Percentiles rank a stretch among this genome's conserved stretches.
These are phyloP conservation scores for Acanthurus tractus DNA, from an alignment of 2,797 vertebrate genomes.

Conservation along the genomic window DNA sequence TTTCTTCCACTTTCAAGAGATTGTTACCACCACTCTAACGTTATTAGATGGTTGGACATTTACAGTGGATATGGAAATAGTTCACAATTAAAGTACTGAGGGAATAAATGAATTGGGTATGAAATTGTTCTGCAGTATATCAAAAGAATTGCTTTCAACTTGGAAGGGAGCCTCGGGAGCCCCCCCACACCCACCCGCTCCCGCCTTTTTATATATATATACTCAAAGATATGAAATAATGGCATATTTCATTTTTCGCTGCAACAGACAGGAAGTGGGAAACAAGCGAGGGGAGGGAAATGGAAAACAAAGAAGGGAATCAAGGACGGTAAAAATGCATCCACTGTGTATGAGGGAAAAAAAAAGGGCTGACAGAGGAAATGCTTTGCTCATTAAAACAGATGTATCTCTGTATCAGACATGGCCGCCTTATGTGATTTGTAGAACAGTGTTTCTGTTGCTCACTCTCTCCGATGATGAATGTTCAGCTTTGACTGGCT, in stretches of 20 bases:
- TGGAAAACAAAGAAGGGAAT: slow-evolving; percentile 23
- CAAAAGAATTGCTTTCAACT: slow-evolving; percentile 70
- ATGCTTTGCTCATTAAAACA: slow-evolving; percentile 39
- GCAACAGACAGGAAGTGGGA: slow-evolving; percentile 37
- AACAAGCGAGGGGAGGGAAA: slow-evolving; percentile 15
- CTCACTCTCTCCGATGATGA: slow-evolving; percentile 34
- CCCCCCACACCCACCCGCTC: no score
- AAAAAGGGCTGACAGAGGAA: background rate
- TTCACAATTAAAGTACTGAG: slow-evolving; percentile 71
- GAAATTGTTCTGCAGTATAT: slow-evolving; percentile 73
- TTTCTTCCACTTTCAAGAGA: slow-evolving; percentile 53
- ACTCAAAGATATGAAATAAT: slow-evolving; percentile 61
- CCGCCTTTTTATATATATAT: slow-evolving; percentile 3
- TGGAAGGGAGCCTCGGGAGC: slow-evolving; percentile 58
- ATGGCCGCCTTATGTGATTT: slow-evolving; percentile 30
- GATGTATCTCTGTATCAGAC: slow-evolving; percentile 30
- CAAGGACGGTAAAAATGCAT: slow-evolving; percentile 23
- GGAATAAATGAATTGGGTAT: slow-evolving; percentile 73
- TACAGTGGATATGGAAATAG: slow-evolving; percentile 64
- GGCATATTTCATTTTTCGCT: slow-evolving; percentile 55
- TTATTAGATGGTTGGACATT: slow-evolving; percentile 61
- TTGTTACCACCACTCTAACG: slow-evolving; percentile 30
- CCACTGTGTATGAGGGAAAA: slow-evolving; percentile 3
- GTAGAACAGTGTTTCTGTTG: slow-evolving; percentile 32
- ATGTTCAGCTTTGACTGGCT: slow-evolving; percentile 16